A percentile compares a stretch with the other conserved stretches of the same genome.
Conservation (phyloP, 2,113 vertebrate species). For the Pelobates fuscus region DNA sequence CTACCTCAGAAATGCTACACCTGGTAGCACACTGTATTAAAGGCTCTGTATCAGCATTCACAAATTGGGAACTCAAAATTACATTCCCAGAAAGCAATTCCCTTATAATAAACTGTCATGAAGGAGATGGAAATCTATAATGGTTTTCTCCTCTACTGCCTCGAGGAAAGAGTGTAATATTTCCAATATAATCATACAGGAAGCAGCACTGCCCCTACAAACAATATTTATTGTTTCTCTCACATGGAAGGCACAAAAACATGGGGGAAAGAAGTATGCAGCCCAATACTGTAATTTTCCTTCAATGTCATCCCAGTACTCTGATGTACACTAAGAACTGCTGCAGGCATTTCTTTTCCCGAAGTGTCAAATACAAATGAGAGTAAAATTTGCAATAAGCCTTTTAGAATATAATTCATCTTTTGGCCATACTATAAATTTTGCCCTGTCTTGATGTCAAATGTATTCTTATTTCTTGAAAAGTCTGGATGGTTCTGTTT, state of each 20-base stretch:
- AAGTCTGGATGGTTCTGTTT: too few species aligned
- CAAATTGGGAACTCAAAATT: conserved; percentile 43
- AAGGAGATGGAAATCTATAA: conserved; percentile 56
- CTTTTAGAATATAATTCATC: too few species aligned
- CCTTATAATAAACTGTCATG: conserved; percentile 50
- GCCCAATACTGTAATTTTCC: background rate
- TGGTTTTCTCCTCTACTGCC: conserved; percentile 51
- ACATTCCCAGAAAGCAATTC: conserved; percentile 30
- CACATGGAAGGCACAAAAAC: background rate
- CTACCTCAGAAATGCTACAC: background rate
- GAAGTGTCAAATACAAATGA: too few species aligned
- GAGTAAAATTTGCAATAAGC: too few species aligned
- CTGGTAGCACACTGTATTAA: conserved; percentile 4
- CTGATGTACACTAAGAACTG: too few species aligned
- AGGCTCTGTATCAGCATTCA: conserved; percentile 40
- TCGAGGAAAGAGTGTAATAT: conserved; percentile 40
- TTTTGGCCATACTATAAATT: too few species aligned
- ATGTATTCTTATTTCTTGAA: too few species aligned
- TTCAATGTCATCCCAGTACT: too few species aligned
- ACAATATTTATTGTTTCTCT: conserved; percentile 17
- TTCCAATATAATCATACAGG: conserved; percentile 35
- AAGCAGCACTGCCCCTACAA: background rate
- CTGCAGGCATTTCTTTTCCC: too few species aligned
- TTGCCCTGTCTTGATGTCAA: too few species aligned
- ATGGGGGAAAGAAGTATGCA: background rate